Conservation (phyloP, 2,888 invertebrate genomes). For the Cephus pulcher region DNA sequence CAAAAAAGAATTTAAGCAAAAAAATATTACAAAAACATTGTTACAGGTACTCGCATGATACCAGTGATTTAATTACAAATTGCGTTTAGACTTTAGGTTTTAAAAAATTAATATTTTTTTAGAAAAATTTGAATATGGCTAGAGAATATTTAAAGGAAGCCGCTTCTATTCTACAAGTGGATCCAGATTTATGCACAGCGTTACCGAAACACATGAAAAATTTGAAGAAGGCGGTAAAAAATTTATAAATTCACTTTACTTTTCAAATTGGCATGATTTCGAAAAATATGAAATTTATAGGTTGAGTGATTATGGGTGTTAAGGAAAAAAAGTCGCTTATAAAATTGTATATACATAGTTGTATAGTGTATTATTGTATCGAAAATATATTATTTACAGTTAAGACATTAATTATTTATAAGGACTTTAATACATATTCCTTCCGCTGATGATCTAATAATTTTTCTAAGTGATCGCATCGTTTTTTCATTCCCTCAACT, state of each 20-base stretch:
- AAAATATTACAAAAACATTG: conserved; percentile 69
- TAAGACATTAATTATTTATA: conserved; percentile 29
- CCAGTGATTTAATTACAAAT: neutral
- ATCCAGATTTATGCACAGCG: neutral
- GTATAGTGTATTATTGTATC: neutral
- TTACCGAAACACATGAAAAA: neutral
- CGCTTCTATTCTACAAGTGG: neutral
- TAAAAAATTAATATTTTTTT: neutral
- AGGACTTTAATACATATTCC: conserved; percentile 71
- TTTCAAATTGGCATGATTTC: neutral
- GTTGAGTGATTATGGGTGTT: neutral
- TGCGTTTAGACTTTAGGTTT: neutral
- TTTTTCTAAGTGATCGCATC: conserved; percentile 79
- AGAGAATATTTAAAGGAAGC: neutral
- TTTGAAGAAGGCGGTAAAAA: neutral
- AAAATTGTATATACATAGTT: neutral
- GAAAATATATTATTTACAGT: neutral
- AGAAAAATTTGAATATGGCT: neutral
- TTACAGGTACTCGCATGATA: conserved; percentile 66
- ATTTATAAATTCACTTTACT: neutral
- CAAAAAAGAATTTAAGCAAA: conserved; percentile 69
- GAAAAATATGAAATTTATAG: neutral
- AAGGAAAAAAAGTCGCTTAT: neutral
- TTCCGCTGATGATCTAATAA: conserved; percentile 82
- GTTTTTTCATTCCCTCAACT: conserved; percentile 76